These are phyloP conservation scores for Myioborus miniatus DNA, from an alignment of 2,797 vertebrate species.

Conservation along the genomic window DNA sequence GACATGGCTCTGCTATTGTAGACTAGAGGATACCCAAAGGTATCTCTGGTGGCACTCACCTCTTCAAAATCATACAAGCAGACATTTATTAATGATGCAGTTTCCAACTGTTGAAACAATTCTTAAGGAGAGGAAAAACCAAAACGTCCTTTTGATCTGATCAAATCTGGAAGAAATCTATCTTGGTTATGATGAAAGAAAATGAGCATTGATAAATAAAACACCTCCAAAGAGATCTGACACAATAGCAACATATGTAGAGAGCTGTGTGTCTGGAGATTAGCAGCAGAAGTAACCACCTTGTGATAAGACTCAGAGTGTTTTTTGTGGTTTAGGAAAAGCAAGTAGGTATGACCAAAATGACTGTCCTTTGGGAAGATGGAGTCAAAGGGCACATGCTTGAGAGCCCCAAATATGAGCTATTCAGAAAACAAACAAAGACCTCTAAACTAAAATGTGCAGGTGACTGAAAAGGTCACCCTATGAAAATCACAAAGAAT, in stretches of 20 bases:
- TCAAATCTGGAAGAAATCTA: not conserved
- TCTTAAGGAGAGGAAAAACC: not conserved
- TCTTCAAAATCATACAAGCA: not conserved
- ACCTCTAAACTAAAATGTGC: constrained; percentile 38
- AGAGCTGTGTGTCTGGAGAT: not conserved
- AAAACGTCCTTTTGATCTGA: not conserved
- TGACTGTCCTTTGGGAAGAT: constrained; percentile 43
- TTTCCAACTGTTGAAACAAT: not conserved
- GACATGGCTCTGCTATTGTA: not conserved
- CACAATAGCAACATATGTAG: constrained; percentile 18
- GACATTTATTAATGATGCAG: not conserved
- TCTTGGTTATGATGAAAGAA: not conserved
- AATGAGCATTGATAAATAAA: not conserved
- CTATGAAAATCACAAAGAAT: constrained; percentile 31
- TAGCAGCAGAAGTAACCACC: constrained; percentile 24
- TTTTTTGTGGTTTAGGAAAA: constrained; percentile 56
- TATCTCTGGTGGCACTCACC: not conserved
- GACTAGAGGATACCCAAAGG: not conserved
- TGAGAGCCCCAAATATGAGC: constrained; percentile 48
- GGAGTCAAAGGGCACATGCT: constrained; percentile 60
- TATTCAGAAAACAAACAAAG: constrained; percentile 61
- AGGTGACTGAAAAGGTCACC: constrained; percentile 61
- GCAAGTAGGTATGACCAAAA: constrained; percentile 62
- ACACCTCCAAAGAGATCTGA: not conserved
- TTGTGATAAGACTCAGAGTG: not conserved